Evolutionary conservation across 2,797 vertebrate species (phyloP), one percentile per base, ranked within the genome.

Genomic region (Florisuga fusca): DNA sequence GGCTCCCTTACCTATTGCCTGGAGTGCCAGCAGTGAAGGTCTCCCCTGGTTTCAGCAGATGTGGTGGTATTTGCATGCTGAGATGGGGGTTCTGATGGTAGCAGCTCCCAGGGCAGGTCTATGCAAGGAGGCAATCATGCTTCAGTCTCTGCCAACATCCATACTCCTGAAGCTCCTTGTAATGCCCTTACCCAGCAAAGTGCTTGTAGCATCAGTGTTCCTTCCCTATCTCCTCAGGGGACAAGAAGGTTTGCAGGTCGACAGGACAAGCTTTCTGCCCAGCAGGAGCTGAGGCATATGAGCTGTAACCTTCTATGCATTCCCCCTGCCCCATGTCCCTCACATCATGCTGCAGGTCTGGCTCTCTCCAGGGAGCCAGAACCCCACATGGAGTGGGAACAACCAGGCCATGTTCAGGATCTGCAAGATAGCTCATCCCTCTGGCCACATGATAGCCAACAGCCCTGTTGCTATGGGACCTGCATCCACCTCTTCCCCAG

Each of bases 51-150:
- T 72, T 62, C 51, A 69, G 55, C 27, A 63, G 11, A 77, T 26
- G 26, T 22, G 29, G 51, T 29, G 51, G 27, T 48, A 33, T 16
- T 9, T 26, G 5, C 4, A 1, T 19, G 61, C 31, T 4, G 25
- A 57, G 36, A 5, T 19, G 22, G 27, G 71, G 27, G 29, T 69
- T 69, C 59, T 38, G 17, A 38, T 63, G 7, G 11, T 61, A 45
- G 36, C 29, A 81, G 26, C 6, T 18, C 15, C 46, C 36, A 38
- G 62, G 46, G 19, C 25, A 62, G 64, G 4, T n/a, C 34, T 55
- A 48, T 34, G 45, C 12, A 43, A 38, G 23, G 23, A 22, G 11
- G 19, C 10, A 64, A 1, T 15, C n/a, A 9, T 1, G 0, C 7
- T 5, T 48, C 36, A n/a, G 9, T 9, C 51, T 78, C 55, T 33